These are phyloP conservation scores for Sebastes cheni DNA, from an alignment of 2,797 vertebrate species.

Conservation along the genomic window DNA sequence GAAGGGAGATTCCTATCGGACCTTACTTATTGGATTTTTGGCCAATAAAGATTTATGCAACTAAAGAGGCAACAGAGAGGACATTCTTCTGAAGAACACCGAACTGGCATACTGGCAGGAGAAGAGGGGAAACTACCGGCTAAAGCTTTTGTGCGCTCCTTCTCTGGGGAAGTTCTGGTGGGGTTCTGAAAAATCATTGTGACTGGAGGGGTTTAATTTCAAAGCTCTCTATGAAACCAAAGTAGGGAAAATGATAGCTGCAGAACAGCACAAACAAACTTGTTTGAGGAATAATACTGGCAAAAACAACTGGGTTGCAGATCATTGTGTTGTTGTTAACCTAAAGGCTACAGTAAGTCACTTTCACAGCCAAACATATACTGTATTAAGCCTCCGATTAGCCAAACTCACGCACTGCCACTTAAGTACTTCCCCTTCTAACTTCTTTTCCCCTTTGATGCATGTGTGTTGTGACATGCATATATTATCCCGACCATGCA, in stretches of 20 bases:
- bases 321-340: conserved; percentile 17
- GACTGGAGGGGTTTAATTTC: conserved; percentile 30
- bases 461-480: background rate
- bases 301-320: conserved; percentile 17
- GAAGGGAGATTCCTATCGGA: conserved; percentile 64
- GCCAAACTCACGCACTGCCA: conserved; percentile 17
- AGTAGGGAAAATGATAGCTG: conserved; percentile 35
- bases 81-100: conserved; percentile 56
- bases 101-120: conserved; percentile 49
- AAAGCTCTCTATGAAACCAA: conserved; percentile 30
- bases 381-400: conserved; percentile 26
- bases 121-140: conserved; percentile 25
- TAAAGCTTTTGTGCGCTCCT: conserved; percentile 10
- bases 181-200: conserved; percentile 21
- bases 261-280: conserved; percentile 39
- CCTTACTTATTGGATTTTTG: conserved; percentile 56
- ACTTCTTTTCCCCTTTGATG: background rate
- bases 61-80: conserved; percentile 48
- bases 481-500: background rate
- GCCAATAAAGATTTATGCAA: conserved; percentile 57
- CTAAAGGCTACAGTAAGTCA: conserved; percentile 18
- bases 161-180: conserved; percentile 27
- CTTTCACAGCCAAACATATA: conserved; percentile 38
- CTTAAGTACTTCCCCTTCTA: background rate
- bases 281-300: conserved; percentile 34